These are phyloP conservation scores for Pagrus major DNA, from an alignment of 2,113 vertebrate genomes.

Conservation along the genomic window DNA sequence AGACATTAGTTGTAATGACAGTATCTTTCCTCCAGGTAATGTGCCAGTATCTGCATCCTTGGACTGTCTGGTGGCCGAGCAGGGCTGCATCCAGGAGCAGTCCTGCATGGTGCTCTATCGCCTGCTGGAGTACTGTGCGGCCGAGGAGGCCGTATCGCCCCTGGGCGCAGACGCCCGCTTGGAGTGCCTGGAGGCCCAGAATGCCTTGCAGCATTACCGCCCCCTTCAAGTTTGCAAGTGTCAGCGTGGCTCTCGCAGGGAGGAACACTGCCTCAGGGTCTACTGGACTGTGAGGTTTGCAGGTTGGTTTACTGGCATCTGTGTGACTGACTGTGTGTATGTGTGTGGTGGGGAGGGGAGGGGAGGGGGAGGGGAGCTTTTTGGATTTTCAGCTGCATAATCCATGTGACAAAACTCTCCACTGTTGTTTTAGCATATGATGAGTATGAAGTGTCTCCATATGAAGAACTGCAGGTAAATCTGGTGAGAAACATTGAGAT, in stretches of 20 bases:
- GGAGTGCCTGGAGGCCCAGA: conserved; percentile 88
- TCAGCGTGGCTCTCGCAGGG: conserved; percentile 88
- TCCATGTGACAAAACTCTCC: neutral
- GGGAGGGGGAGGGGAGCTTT: neutral
- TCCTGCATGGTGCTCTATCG: conserved; percentile 86
- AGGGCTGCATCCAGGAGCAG: conserved; percentile 85
- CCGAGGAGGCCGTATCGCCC: conserved; percentile 75
- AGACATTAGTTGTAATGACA: neutral
- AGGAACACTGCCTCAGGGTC: conserved; percentile 89
- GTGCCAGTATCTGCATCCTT: conserved; percentile 66
- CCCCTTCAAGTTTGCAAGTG: conserved; percentile 91
- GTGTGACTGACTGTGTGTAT: neutral
- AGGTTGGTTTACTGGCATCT: conserved; percentile 70
- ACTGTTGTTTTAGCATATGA: conserved; percentile 85
- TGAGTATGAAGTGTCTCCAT: conserved; percentile 89
- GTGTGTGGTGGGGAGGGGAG: neutral
- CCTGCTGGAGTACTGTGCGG: conserved; percentile 86
- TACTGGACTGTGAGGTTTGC: conserved; percentile 92
- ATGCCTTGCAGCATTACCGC: conserved; percentile 83
- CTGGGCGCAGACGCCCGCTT: conserved; percentile 74
- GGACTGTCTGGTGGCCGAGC: conserved; percentile 88
- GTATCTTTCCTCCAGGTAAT: conserved; percentile 63
- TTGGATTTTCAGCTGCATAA: conserved; percentile 4
- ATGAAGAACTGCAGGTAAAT: conserved; percentile 87
- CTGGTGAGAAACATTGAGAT: conserved; percentile 88